phyloP scores from a whole-genome alignment of 1,140 invertebrate genomes.

The Psix sp. region DNA sequence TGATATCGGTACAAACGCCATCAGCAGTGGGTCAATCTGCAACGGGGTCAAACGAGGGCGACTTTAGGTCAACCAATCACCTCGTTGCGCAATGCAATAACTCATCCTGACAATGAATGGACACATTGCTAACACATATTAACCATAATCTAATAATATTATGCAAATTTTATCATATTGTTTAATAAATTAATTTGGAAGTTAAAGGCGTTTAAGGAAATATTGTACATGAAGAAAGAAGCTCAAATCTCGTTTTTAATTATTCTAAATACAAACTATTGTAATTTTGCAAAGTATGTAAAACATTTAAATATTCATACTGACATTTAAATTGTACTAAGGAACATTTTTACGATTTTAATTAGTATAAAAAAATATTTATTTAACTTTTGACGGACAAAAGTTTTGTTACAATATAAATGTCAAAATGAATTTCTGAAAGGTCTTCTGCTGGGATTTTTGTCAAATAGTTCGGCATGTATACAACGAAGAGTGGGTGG shows the following conservation, averaged over 20 bases:
- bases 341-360: too few species aligned
- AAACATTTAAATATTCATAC: too few species aligned
- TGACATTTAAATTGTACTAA: too few species aligned
- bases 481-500: conserved; percentile 63
- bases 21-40: conserved; percentile 71
- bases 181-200: conserved; percentile 31
- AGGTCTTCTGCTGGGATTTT: conserved; percentile 12
- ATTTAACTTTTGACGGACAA: too few species aligned
- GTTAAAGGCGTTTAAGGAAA: too few species aligned
- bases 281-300: too few species aligned
- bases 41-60: conserved; percentile 70
- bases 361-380: too few species aligned
- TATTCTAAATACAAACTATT: too few species aligned
- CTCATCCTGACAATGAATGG: conserved; percentile 61
- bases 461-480: conserved; percentile 29
- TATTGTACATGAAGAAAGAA: too few species aligned
- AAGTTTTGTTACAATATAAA: conserved; percentile 12
- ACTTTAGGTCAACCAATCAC: conserved; percentile 66
- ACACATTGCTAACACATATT: conserved; percentile 43
- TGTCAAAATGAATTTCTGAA: conserved; percentile 10
- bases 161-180: conserved; percentile 7
- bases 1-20: conserved; percentile 47
- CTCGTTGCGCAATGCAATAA: conserved; percentile 35
- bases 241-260: too few species aligned
- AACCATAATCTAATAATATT: conserved; percentile 23